These are phyloP conservation scores for Mohoua ochrocephala DNA, from an alignment of 2,113 vertebrate genomes.

Conservation along the genomic window DNA sequence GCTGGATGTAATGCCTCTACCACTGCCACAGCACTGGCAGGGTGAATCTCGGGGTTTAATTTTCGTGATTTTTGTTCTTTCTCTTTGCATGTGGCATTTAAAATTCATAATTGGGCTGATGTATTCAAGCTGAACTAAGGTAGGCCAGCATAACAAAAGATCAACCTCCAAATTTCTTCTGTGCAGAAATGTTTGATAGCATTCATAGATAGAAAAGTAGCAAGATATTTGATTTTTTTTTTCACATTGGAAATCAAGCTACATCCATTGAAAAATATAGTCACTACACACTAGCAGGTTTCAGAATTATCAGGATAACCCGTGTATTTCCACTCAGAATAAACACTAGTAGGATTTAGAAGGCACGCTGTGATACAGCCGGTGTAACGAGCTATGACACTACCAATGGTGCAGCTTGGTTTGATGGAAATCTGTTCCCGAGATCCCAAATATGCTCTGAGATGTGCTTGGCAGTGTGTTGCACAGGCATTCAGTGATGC, in stretches of 20 bases:
- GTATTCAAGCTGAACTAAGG: background rate
- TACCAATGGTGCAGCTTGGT: background rate
- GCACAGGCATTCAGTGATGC: background rate
- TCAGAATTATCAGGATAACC: background rate
- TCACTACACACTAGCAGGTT: background rate
- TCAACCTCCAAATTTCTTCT: background rate
- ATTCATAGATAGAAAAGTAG: background rate
- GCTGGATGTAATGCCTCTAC: background rate
- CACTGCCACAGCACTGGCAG: fast-evolving
- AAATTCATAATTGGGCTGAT: background rate
- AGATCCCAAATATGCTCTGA: background rate
- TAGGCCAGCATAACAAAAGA: background rate
- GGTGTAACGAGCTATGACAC: background rate
- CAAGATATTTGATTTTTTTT: background rate
- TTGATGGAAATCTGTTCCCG: background rate
- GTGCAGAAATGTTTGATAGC: background rate
- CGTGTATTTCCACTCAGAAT: background rate
- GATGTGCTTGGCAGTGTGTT: background rate
- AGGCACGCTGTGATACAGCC: fast-evolving
- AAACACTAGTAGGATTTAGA: background rate
- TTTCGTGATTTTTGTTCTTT: background rate
- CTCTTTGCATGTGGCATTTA: background rate
- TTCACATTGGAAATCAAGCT: background rate
- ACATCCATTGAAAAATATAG: background rate
- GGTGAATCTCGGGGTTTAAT: background rate